These are phyloP conservation scores for Vidua macroura DNA, from an alignment of 2,113 vertebrate genomes.

Conservation along the genomic window DNA sequence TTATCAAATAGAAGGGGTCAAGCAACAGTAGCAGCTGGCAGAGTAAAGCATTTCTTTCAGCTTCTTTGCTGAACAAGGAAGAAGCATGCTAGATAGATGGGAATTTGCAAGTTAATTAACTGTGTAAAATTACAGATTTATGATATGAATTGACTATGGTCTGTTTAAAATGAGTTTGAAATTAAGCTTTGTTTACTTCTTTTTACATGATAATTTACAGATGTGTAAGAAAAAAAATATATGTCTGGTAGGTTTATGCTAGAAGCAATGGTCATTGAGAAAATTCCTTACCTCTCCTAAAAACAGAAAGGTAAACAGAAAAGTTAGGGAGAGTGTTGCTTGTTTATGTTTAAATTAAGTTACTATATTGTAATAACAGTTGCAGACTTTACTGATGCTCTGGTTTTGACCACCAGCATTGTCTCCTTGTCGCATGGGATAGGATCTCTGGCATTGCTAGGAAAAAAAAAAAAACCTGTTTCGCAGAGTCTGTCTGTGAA, in stretches of 20 bases:
- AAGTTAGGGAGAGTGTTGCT: neutral
- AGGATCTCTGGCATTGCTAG: neutral
- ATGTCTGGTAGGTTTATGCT: neutral
- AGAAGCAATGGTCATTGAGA: neutral
- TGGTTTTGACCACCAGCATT: neutral
- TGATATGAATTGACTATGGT: neutral
- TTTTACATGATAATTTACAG: neutral
- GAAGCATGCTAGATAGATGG: neutral
- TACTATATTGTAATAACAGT: neutral
- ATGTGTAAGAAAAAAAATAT: neutral
- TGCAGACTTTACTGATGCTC: neutral
- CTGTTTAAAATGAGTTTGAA: neutral
- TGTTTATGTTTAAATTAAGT: neutral
- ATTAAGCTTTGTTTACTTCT: neutral
- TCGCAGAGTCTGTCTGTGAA: neutral
- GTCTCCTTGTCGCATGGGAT: rapidly evolving
- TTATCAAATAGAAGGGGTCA: neutral
- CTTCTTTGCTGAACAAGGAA: neutral
- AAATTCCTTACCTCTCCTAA: neutral
- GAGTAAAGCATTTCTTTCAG: neutral
- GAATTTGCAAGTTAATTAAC: neutral
- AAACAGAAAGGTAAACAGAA: neutral
- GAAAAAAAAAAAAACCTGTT: neutral
- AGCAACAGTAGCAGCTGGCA: neutral
- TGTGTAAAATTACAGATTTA: neutral